Conservation (phyloP, 2,888 invertebrate species). For the Myopa tessellatipennis region DNA sequence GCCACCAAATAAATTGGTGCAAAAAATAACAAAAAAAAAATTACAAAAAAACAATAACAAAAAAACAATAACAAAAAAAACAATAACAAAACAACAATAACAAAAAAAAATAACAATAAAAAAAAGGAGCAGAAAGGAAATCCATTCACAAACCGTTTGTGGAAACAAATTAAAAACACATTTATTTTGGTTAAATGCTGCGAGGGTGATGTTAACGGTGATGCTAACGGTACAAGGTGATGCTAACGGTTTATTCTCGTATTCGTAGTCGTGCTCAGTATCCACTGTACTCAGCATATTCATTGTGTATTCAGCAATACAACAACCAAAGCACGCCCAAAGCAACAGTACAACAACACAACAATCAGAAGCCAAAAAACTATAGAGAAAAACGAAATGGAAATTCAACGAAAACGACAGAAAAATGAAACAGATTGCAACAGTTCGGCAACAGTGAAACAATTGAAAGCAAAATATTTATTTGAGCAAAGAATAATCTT, state of each 20-base stretch:
- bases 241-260: too few species aligned
- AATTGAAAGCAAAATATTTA: background rate
- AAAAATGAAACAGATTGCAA: constrained; percentile 36
- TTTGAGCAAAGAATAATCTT: too few species aligned
- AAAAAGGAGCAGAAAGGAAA: constrained; percentile 42
- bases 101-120: constrained; percentile 26
- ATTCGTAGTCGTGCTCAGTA: too few species aligned
- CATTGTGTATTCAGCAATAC: too few species aligned
- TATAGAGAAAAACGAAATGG: too few species aligned
- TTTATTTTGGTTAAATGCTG: constrained; percentile 65
- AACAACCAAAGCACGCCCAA: background rate
- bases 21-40: background rate
- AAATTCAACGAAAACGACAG: constrained; percentile 6
- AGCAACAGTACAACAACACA: background rate
- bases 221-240: constrained; percentile 39
- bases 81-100: background rate
- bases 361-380: too few species aligned
- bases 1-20: constrained; percentile 7
- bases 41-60: background rate
- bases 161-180: constrained; percentile 67
- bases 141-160: constrained; percentile 60
- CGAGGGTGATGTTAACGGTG: constrained; percentile 53
- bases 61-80: background rate
- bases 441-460: constrained; percentile 30
- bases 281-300: too few species aligned